Evolutionary conservation across 2,113 vertebrate species (phyloP).

Genomic region (Aramus guarauna): DNA sequence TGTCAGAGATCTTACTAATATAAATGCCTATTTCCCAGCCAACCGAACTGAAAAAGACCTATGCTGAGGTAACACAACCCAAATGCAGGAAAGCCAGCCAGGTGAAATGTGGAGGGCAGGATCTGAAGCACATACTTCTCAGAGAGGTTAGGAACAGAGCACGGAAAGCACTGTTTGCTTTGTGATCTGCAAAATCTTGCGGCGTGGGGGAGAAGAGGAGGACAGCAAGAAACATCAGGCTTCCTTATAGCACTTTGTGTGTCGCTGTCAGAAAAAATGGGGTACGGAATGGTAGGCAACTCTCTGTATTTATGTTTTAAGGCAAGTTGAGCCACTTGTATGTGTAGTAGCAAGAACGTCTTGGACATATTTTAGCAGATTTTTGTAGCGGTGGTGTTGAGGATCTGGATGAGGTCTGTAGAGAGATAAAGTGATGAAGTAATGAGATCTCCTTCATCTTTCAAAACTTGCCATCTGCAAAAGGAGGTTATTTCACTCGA

Average conservation of each 20-base stretch:
- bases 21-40: background rate
- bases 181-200: background rate
- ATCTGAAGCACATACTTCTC: rapidly evolving
- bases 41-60: background rate
- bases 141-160: rapidly evolving
- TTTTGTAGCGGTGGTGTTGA: background rate
- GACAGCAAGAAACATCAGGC: background rate
- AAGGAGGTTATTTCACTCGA: background rate
- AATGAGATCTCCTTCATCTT: background rate
- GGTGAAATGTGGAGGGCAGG: background rate
- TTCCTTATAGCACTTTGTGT: background rate
- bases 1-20: background rate
- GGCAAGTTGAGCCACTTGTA: background rate
- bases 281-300: background rate
- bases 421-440: background rate
- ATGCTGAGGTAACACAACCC: background rate
- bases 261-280: background rate
- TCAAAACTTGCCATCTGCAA: background rate
- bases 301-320: background rate
- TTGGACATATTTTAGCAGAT: rapidly evolving
- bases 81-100: rapidly evolving
- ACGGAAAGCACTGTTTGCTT: background rate
- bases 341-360: rapidly evolving
- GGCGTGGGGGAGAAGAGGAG: background rate
- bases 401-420: background rate